These are phyloP conservation scores for Leptonema lineaticorne DNA, from an alignment of 1,140 invertebrate species.

Conservation along the genomic window DNA sequence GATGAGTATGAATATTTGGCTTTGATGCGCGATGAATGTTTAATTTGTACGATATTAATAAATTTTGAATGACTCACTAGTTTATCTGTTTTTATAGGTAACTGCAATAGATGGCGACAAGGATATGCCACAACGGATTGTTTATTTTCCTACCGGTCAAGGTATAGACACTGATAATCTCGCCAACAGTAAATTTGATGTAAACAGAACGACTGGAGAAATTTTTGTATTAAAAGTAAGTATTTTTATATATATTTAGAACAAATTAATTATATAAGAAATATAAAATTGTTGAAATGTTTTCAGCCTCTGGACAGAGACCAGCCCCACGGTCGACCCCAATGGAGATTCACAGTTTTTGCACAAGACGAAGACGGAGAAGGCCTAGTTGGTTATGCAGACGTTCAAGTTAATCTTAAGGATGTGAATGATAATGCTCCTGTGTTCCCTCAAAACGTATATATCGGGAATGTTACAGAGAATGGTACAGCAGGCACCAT, in stretches of 20 bases:
- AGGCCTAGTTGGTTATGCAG: constrained; percentile 71
- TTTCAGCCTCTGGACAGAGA: constrained; percentile 68
- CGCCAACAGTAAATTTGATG: constrained; percentile 67
- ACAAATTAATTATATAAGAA: not conserved
- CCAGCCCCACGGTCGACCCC: constrained; percentile 67
- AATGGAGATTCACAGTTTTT: constrained; percentile 75
- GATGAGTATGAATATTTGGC: too few relatives aligned
- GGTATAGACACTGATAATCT: constrained; percentile 66
- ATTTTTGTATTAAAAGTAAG: constrained; percentile 65
- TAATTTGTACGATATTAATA: too few relatives aligned
- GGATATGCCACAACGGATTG: constrained; percentile 66
- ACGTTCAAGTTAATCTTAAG: constrained; percentile 70
- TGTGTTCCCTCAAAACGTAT: constrained; percentile 66
- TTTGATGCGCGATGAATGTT: too few relatives aligned
- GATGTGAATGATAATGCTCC: constrained; percentile 80
- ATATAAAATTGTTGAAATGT: constrained; percentile 1
- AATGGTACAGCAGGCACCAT: constrained; percentile 65
- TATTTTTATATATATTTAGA: constrained; percentile 10
- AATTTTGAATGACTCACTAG: not conserved
- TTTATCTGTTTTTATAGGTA: constrained; percentile 51
- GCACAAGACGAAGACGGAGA: constrained; percentile 71
- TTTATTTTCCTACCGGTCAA: constrained; percentile 71
- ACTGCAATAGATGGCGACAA: constrained; percentile 67
- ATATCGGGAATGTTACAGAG: constrained; percentile 66
- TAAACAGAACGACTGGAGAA: constrained; percentile 66